phyloP scores from a whole-genome alignment of 2,797 vertebrate genomes.

The Protonibea diacanthus region DNA sequence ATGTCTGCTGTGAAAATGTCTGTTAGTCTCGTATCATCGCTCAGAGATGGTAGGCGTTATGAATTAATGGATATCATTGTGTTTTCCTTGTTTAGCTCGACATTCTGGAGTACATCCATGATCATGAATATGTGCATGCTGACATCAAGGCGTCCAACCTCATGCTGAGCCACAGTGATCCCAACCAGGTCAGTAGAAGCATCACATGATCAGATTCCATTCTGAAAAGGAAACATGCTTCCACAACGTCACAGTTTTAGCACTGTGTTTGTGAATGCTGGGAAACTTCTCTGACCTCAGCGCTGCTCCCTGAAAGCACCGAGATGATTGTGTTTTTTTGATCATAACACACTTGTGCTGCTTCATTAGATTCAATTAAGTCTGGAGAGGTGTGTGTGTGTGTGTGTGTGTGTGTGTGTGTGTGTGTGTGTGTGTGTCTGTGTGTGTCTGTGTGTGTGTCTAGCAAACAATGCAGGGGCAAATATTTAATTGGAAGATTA shows the following conservation, averaged over 20 bases:
- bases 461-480: slow-evolving; percentile 80
- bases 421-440: not conserved
- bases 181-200: slow-evolving; percentile 90
- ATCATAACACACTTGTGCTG: slow-evolving; percentile 50
- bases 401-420: slow-evolving; percentile 40
- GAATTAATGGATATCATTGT: not conserved
- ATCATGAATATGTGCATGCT: slow-evolving; percentile 96
- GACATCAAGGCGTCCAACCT: slow-evolving; percentile 98
- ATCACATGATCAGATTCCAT: not conserved
- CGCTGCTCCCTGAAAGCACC: slow-evolving; percentile 8
- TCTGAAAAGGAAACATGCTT: not conserved
- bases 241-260: not conserved
- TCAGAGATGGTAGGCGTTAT: too few species aligned
- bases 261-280: not conserved
- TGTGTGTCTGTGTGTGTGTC: slow-evolving; percentile 30
- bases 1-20: too few species aligned
- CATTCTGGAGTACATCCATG: slow-evolving; percentile 93
- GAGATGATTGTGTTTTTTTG: slow-evolving; percentile 43
- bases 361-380: slow-evolving; percentile 76
- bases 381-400: slow-evolving; percentile 16
- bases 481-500: slow-evolving; percentile 86
- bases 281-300: slow-evolving; percentile 17
- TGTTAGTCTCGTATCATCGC: too few species aligned
- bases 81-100: slow-evolving; percentile 87
- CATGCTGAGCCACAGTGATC: slow-evolving; percentile 90